Evolutionary conservation across 2,888 invertebrate species (phyloP), one percentile per base, ranked within the genome.

Genomic region (Drosophila suboccidentalis): DNA sequence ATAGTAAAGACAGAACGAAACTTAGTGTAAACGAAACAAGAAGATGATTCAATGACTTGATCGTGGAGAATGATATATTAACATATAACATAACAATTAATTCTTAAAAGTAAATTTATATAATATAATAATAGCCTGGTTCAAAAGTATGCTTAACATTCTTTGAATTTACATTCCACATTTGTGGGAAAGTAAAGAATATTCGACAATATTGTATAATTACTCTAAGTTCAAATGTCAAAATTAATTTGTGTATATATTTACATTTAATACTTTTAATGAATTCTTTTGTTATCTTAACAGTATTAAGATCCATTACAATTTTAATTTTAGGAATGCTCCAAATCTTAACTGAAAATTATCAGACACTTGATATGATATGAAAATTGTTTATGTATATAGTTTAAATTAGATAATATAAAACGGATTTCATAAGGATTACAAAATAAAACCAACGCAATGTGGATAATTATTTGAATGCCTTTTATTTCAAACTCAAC

Each of bases 341-440:
- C 17, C 38, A 36, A 44, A 22, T 58, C 46, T 58, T 38, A 38
- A 46, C 15, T 8, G 29, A 51, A 32, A 41, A 60, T 50, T 50
- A 51, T 43, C 15, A 50, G 19, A 38, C 36, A 50, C 17, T 32
- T 50, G 41, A 61, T 64, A 50, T 49, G 19, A 10, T 60, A 43
- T 64, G 36, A 13, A 50, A 50, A 51, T 22, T 13, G 46, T 47
- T 58, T 47, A 39, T 66, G 53, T 43, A 64, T 43, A 65, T 67
- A 54, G 47, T 47, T 58, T 58, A 38, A 47, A 38, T 58, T 58
- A 58, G 36, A 58, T 47, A 58, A 58, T 47, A 58, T 58, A 58
- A 58, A 57, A 58, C 38, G 58, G 44, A 58, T 58, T 58, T 58
- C 58, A 58, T 58, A 58, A 47, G 58, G 58, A 58, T 58, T 58